Conservation (phyloP, 2,888 invertebrate genomes). For the Elgonia sp. region DNA sequence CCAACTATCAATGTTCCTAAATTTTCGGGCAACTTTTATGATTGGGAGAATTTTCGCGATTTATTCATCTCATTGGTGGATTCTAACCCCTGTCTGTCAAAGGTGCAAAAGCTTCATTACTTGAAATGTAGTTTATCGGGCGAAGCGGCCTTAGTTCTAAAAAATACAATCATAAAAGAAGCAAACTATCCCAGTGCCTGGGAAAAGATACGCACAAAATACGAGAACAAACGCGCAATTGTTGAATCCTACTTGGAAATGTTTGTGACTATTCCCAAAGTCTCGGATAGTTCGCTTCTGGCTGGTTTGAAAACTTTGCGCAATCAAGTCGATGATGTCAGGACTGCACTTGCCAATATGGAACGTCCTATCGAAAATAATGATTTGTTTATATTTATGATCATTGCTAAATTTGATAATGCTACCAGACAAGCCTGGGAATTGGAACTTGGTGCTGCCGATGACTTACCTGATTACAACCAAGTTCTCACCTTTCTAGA, state of each 20-base stretch:
- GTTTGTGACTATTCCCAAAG: constrained; percentile 13
- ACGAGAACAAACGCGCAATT: constrained; percentile 14
- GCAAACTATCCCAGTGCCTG: neutral
- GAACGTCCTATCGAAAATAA: constrained; percentile 12
- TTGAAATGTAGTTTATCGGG: constrained; percentile 2
- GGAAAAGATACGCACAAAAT: neutral
- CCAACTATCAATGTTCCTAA: constrained; percentile 9
- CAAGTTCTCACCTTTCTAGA: neutral
- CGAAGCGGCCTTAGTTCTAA: constrained; percentile 17
- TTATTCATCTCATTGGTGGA: constrained; percentile 3
- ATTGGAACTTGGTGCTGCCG: constrained; percentile 9
- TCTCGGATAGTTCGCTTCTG: neutral
- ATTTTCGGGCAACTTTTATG: constrained; percentile 24
- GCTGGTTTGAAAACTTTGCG: neutral
- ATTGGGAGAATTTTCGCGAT: constrained; percentile 31
- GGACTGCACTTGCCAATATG: neutral
- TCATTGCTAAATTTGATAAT: constrained; percentile 21
- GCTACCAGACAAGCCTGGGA: constrained; percentile 22
- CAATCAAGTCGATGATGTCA: constrained; percentile 12
- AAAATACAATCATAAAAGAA: neutral
- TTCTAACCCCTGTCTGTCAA: neutral
- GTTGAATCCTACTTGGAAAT: constrained; percentile 9
- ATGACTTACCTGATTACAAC: constrained; percentile 7
- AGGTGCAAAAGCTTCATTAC: constrained; percentile 28
- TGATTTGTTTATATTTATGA: constrained; percentile 43